These are phyloP conservation scores for Desoria tigrina DNA, from an alignment of 2,888 invertebrate species.

Conservation along the genomic window DNA sequence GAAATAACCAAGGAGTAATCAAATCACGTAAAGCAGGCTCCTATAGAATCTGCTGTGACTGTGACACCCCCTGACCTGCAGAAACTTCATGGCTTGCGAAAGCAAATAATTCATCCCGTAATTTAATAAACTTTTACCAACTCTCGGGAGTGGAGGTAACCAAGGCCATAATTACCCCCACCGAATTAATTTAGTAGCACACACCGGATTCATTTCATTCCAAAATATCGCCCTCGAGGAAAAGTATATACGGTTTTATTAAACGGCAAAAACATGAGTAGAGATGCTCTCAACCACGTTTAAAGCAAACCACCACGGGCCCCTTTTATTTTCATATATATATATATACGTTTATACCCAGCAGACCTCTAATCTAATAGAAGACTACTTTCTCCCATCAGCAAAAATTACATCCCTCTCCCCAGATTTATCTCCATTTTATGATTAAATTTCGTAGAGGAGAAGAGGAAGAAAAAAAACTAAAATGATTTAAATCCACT, in stretches of 20 bases:
- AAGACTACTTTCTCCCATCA: conserved; percentile 11
- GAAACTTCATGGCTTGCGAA: background rate
- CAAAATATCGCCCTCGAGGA: background rate
- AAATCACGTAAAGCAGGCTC: too few relatives aligned
- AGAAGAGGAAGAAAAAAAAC: conserved; percentile 3
- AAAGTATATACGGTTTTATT: background rate
- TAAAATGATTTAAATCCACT: conserved; percentile 56
- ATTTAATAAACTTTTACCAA: conserved; percentile 15
- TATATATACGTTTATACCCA: too few relatives aligned
- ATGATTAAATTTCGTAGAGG: conserved; percentile 15
- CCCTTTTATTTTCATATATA: too few relatives aligned
- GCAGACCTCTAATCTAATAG: conserved; percentile 5
- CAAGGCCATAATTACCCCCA: conserved; percentile 6
- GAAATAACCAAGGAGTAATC: too few relatives aligned
- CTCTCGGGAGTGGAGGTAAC: background rate
- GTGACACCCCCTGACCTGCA: background rate
- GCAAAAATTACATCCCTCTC: conserved; percentile 12
- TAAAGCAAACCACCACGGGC: background rate
- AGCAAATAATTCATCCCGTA: conserved; percentile 11
- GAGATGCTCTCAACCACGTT: background rate
- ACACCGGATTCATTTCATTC: background rate
- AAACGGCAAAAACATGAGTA: conserved; percentile 2
- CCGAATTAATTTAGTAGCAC: conserved; percentile 6
- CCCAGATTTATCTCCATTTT: conserved; percentile 16
- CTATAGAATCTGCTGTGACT: too few relatives aligned